Percentiles rank a stretch among this genome's conserved stretches.
Evolutionary conservation across 1,140 invertebrate genomes (phyloP).

Genomic region (Rhyzopertha dominica): DNA sequence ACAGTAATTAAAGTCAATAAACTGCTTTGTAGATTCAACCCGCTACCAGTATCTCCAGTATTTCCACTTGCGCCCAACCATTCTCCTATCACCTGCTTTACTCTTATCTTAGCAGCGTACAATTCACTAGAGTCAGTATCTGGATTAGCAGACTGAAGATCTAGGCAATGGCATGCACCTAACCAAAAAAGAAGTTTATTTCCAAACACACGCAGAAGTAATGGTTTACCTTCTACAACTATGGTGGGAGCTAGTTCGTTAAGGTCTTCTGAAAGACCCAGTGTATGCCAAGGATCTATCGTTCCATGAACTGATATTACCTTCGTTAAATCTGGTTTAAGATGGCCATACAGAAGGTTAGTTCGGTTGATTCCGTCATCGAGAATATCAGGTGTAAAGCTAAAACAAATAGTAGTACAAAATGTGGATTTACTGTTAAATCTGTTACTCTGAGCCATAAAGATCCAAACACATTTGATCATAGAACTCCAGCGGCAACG

Average conservation of each 20-base stretch:
- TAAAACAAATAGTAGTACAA: too few species aligned
- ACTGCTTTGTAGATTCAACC: too few species aligned
- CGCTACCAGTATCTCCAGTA: too few species aligned
- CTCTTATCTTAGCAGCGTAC: conserved; percentile 49
- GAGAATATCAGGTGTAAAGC: too few species aligned
- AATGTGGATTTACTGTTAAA: too few species aligned
- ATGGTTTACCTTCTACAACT: conserved; percentile 43
- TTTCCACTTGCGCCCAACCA: too few species aligned
- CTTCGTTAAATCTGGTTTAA: conserved; percentile 52
- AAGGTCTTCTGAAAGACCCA: conserved; percentile 54
- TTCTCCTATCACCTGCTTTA: conserved; percentile 17
- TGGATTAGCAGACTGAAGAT: conserved; percentile 57
- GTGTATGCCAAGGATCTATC: conserved; percentile 60
- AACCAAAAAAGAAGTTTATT: conserved; percentile 24
- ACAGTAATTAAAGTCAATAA: too few species aligned
- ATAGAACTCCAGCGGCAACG: conserved; percentile 57
- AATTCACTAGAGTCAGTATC: conserved; percentile 53
- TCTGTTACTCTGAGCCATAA: too few species aligned
- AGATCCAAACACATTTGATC: conserved; percentile 61
- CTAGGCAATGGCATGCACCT: conserved; percentile 71
- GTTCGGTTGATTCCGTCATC: conserved; percentile 50
- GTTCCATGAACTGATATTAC: conserved; percentile 61
- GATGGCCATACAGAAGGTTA: conserved; percentile 57
- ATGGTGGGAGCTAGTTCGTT: conserved; percentile 52
- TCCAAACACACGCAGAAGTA: background rate